These are phyloP conservation scores for Epirrhoe alternata DNA, from an alignment of 2,888 invertebrate genomes.

Conservation along the genomic window DNA sequence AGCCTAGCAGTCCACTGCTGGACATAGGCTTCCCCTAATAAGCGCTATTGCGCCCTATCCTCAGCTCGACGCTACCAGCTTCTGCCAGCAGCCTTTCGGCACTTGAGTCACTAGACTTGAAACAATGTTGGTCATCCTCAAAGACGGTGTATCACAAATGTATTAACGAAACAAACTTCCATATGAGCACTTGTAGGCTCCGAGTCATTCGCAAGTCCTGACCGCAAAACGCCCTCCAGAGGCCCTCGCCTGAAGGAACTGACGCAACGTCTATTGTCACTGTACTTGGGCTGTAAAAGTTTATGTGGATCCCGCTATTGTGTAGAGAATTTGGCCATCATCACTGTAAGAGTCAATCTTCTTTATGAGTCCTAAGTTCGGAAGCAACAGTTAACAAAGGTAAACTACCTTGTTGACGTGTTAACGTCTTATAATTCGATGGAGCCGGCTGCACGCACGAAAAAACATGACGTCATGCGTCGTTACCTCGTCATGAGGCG, in stretches of 20 bases:
- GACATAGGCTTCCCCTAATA: too few species aligned
- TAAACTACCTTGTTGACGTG: too few species aligned
- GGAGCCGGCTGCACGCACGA: too few species aligned
- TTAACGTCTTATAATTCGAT: too few species aligned
- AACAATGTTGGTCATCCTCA: conserved; percentile 18
- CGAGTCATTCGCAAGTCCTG: conserved; percentile 63
- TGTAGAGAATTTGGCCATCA: conserved; percentile 20
- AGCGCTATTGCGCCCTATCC: too few species aligned
- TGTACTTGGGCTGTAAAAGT: conserved; percentile 34
- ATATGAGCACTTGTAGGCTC: conserved; percentile 64
- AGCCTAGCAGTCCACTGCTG: too few species aligned
- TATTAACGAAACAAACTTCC: conserved; percentile 70
- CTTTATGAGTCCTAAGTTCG: neutral
- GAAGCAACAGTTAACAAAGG: neutral
- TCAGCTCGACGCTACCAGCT: too few species aligned
- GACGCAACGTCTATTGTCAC: conserved; percentile 35
- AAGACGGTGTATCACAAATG: conserved; percentile 47
- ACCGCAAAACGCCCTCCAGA: conserved; percentile 74
- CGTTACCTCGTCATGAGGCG: too few species aligned
- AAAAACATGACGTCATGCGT: too few species aligned
- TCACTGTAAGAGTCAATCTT: conserved; percentile 1
- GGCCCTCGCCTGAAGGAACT: conserved; percentile 44
- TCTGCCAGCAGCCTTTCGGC: too few species aligned
- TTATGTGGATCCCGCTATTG: conserved; percentile 26
- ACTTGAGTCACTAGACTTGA: too few species aligned